A percentile compares a stretch with the other conserved stretches of the same genome.
These are phyloP conservation scores for Tinea pellionella DNA, from an alignment of 2,888 invertebrate species.

Conservation along the genomic window DNA sequence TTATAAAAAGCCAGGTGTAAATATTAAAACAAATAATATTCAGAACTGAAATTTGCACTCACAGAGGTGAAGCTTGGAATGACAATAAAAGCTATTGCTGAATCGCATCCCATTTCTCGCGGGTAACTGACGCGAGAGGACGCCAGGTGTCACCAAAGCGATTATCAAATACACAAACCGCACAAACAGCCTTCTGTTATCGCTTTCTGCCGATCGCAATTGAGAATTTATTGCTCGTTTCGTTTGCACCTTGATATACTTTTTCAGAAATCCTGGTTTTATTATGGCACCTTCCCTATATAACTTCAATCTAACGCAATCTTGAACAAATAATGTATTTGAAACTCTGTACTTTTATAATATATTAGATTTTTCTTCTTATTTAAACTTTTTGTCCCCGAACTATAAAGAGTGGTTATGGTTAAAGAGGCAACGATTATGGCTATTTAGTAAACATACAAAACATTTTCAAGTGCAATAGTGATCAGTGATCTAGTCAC, in stretches of 20 bases:
- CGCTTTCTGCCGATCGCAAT: constrained; percentile 24
- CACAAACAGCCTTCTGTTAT: constrained; percentile 39
- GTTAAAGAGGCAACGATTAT: no score
- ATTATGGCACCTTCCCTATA: not conserved
- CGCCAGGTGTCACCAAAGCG: constrained; percentile 32
- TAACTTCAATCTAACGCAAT: not conserved
- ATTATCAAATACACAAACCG: constrained; percentile 46
- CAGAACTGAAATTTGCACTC: not conserved
- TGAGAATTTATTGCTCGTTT: constrained; percentile 38
- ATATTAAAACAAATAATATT: not conserved
- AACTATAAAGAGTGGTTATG: no score
- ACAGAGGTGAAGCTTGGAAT: not conserved
- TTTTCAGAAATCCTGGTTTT: constrained; percentile 6
- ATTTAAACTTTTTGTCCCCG: no score
- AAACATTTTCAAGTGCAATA: no score
- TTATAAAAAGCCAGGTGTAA: no score
- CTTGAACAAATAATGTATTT: not conserved
- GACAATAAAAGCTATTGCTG: constrained; percentile 1
- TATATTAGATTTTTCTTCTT: no score
- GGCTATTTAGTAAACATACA: no score
- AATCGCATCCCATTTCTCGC: not conserved
- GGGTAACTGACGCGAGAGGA: constrained; percentile 5
- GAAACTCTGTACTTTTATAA: no score
- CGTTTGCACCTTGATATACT: constrained; percentile 22
- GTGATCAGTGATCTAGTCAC: no score